Evolutionary conservation across 1,140 invertebrate genomes (phyloP).

Genomic region (Andrena cerasifolii): DNA sequence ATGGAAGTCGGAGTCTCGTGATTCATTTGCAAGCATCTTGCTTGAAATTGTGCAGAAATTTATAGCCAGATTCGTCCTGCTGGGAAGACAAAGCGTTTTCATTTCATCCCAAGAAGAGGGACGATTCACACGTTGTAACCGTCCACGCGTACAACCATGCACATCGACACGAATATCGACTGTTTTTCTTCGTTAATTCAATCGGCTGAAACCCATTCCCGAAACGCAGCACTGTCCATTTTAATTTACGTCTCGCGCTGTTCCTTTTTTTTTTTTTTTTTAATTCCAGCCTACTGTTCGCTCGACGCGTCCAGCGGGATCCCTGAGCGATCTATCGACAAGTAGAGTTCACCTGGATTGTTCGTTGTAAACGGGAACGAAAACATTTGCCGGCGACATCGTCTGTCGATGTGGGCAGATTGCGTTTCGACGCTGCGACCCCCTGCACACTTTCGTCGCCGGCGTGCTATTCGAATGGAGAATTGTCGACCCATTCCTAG

Average conservation of each 20-base stretch:
- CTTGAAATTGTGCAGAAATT: no score
- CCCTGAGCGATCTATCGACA: neutral
- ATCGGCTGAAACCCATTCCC: neutral
- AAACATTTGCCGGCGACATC: slow-evolving; percentile 2
- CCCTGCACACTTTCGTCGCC: neutral
- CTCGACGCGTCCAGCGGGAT: neutral
- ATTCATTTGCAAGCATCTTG: no score
- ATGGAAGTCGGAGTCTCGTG: no score
- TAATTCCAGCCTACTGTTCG: neutral
- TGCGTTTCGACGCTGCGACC: neutral
- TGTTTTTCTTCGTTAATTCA: neutral
- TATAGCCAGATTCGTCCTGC: no score
- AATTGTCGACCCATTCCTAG: neutral
- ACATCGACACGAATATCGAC: neutral
- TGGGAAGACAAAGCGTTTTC: no score
- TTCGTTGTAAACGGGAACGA: neutral
- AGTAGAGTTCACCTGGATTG: neutral
- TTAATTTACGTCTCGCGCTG: neutral
- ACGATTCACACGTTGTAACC: neutral
- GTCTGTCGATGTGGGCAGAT: neutral
- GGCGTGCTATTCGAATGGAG: no score
- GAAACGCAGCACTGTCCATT: neutral
- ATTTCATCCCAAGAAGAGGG: neutral
- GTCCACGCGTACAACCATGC: neutral
- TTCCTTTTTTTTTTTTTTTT: no score